Percentiles rank a stretch among this genome's conserved stretches.
Conservation (phyloP, 2,797 vertebrate genomes). For the Glyptemys insculpta region DNA sequence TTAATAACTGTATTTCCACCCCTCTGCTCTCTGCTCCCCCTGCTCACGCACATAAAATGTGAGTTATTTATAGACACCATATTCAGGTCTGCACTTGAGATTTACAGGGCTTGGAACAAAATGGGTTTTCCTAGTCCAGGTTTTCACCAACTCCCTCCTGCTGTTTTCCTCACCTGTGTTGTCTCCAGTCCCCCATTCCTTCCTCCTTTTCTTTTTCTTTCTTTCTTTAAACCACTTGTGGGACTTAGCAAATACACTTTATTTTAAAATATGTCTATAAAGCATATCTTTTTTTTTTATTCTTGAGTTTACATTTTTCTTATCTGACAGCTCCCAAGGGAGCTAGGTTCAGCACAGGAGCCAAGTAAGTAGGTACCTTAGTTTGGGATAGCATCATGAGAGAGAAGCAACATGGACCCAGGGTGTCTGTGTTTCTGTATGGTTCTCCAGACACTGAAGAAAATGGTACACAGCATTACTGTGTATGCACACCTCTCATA, state of each 20-base stretch:
- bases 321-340: not conserved
- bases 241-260: not conserved
- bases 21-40: conserved; percentile 8
- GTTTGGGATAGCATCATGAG: not conserved
- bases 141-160: accelerated
- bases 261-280: not conserved
- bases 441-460: not conserved
- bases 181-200: not conserved
- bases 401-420: not conserved
- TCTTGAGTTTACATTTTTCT: not conserved
- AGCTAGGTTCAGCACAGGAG: not conserved
- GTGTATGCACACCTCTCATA: not conserved
- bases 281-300: not conserved
- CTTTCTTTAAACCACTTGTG: not conserved
- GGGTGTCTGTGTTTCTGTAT: not conserved
- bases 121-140: accelerated
- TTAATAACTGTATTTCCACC: not conserved
- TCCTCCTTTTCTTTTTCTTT: not conserved
- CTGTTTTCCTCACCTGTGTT: accelerated
- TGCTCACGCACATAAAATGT: not conserved
- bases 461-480: not conserved
- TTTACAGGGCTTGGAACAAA: not conserved
- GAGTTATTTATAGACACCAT: not conserved
- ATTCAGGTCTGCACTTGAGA: not conserved
- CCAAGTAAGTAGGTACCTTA: not conserved